Base-by-base conservation (phyloP, 2,797 vertebrate species). In the Leuciscus waleckii region DNA sequence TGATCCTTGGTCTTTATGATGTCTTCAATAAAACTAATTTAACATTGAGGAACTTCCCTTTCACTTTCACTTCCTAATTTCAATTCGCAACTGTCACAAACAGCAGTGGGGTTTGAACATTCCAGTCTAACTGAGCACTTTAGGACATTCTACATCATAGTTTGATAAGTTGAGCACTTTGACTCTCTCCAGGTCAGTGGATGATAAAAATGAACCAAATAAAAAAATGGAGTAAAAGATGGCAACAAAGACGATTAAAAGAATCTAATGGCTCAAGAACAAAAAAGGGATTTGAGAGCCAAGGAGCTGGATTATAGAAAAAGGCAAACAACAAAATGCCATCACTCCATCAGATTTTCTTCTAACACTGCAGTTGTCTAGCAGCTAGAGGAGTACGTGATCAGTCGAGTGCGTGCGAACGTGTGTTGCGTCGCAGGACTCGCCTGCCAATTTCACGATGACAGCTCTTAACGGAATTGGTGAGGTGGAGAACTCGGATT, bases 281-380 rank as follows among this genome's bases (percentile, higher is more conserved):
- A 84, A 70, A 77, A 65, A 87, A 70, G n/a, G 54, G 61, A 85
- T 88, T 79, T 73, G 43, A n/a, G 67, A 10, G 19, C 51, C 35
- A 82, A 77, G 54, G n/a, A 77, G 58, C 29, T 56, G 54, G 51
- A 82, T 77, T 73, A 39, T 83, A 76, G 79, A 63, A 85, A 86
- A 77, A 71, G 43, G 49, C 68, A 69, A 73, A 70, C 32, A 79
- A 29, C 86, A 49, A 75, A 78, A 68, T 84, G 73, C 71, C 61
- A 79, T 54, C 17, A 70, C 37, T 69, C 46, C 68, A 88, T 85
- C 85, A 84, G 84, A 75, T 81, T 78, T 41, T 46, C 19, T 70
- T 84, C 26, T 4, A 76, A 43, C 58, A 71, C 35, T 23, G 5
- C 32, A 61, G 82, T 70, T 41, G 82, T 79, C 46, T n/a, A 35